Base-by-base conservation (phyloP, 2,888 invertebrate species). In the Melanargia galathea region DNA sequence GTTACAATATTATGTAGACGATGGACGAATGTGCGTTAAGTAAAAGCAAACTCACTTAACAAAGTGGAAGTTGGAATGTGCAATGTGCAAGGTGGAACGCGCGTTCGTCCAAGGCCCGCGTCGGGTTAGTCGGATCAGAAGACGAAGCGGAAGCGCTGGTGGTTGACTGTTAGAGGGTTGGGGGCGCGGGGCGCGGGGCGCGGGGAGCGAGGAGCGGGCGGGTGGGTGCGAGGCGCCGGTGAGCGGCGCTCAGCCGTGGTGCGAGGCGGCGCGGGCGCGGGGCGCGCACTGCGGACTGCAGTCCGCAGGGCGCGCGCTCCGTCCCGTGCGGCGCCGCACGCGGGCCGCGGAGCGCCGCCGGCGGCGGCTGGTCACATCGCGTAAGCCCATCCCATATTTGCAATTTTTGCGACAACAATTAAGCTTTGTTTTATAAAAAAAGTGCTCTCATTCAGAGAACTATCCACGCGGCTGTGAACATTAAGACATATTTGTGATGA, bases 291-390 rank as follows among this genome's bases (percentile, higher is more conserved):
- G 62, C 57, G 67, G 66, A 72, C 73, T 55, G 66, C 65, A 49
- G 83, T 81, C 74, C 77, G 79, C 75, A 73, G 86, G 84, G 84
- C 85, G 87, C 85, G 71, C 66, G 65, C 67, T 80, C 76, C 87
- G 88, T 87, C 90, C 89, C 88, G 86, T 87, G 84, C 83, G 71
- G 81, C 81, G 77, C 86, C 84, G 87, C 88, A 89, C 83, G 81
- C 73, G 83, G 80, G 83, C 77, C 66, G 49, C 63, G 71, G 77
- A 84, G 86, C 82, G 77, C 80, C 81, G 83, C 80, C 76, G 84
- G 93, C 93, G 92, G 93, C 93, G 93, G 91, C 91, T 93, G 94
- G 93, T 93, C 93, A 93, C 93, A 93, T 94, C 93, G 93, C 93
- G 93, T 93, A 93, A 93, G 93, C 93, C 93, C 93, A 93, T 94